Evolutionary conservation across 2,113 vertebrate genomes (phyloP).

Genomic region (Syngnathus scovelli): DNA sequence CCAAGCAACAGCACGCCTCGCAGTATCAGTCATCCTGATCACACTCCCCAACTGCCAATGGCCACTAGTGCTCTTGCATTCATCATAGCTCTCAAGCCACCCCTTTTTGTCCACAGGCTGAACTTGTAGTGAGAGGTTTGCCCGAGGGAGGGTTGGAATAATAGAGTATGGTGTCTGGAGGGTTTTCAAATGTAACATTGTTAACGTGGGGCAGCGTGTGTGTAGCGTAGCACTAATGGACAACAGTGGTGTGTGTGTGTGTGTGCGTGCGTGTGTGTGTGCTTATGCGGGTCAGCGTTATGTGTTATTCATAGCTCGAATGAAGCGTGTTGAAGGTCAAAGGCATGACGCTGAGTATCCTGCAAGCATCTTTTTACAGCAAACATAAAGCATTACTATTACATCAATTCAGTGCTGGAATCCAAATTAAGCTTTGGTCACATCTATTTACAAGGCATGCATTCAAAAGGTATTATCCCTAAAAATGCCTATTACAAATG

Average conservation of each 20-base stretch:
- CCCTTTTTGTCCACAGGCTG: slow-evolving; percentile 24
- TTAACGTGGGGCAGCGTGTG: slow-evolving; percentile 2
- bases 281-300: slow-evolving; percentile 34
- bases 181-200: slow-evolving; percentile 24
- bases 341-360: slow-evolving; percentile 11
- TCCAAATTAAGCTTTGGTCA: background rate
- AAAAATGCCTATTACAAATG: background rate
- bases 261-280: background rate
- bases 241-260: slow-evolving; percentile 1
- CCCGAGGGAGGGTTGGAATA: slow-evolving; percentile 15
- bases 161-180: slow-evolving; percentile 22
- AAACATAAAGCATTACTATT: background rate
- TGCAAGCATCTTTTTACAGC: slow-evolving; percentile 17
- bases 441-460: background rate
- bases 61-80: slow-evolving; percentile 16
- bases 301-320: slow-evolving; percentile 48
- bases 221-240: slow-evolving; percentile 25
- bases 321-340: slow-evolving; percentile 47
- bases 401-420: background rate
- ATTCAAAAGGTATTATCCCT: background rate
- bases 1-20: slow-evolving; percentile 35
- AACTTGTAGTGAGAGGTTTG: slow-evolving; percentile 15
- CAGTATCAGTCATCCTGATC: slow-evolving; percentile 45
- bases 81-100: slow-evolving; percentile 33
- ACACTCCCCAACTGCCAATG: slow-evolving; percentile 15